Percentiles rank a stretch among this genome's conserved stretches.
Evolutionary conservation across 2,888 invertebrate genomes (phyloP).

Genomic region (Caenorhabditis sp.): DNA sequence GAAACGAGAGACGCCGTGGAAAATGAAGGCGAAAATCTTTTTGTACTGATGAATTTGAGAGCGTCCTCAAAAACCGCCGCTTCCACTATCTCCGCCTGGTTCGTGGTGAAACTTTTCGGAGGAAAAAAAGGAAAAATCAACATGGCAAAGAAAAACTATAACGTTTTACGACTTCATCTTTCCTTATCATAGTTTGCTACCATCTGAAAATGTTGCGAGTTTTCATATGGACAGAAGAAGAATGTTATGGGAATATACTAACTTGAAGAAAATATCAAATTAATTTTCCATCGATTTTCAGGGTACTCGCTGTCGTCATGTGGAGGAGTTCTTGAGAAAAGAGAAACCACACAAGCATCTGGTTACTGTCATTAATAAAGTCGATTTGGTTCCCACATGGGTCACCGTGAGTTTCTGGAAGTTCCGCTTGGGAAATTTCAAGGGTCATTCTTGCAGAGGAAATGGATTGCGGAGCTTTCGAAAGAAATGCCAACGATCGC

Average conservation of each 20-base stretch:
- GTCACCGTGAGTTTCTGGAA: conserved; percentile 87
- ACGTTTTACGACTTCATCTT: neutral
- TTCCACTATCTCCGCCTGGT: conserved; percentile 6
- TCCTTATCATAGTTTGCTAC: conserved; percentile 20
- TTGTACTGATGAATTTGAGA: conserved; percentile 42
- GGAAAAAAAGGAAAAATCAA: neutral
- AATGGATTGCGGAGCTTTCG: conserved; percentile 96
- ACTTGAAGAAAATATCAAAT: neutral
- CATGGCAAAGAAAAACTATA: neutral
- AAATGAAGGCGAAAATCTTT: conserved; percentile 9
- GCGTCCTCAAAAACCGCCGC: neutral
- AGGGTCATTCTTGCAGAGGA: conserved; percentile 87
- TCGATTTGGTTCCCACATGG: conserved; percentile 94
- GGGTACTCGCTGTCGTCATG: conserved; percentile 91
- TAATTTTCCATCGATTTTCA: conserved; percentile 18
- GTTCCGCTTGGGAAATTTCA: too few species aligned
- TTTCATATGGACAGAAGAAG: neutral
- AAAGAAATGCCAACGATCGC: conserved; percentile 97
- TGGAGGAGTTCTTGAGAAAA: conserved; percentile 89
- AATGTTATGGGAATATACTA: neutral
- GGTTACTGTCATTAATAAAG: conserved; percentile 96
- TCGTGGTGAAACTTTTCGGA: neutral
- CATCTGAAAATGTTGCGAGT: conserved; percentile 39
- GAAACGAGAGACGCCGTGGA: neutral
- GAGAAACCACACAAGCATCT: conserved; percentile 98